Base-by-base conservation (phyloP, 1,140 invertebrate species). In the Eufriesea mexicana region DNA sequence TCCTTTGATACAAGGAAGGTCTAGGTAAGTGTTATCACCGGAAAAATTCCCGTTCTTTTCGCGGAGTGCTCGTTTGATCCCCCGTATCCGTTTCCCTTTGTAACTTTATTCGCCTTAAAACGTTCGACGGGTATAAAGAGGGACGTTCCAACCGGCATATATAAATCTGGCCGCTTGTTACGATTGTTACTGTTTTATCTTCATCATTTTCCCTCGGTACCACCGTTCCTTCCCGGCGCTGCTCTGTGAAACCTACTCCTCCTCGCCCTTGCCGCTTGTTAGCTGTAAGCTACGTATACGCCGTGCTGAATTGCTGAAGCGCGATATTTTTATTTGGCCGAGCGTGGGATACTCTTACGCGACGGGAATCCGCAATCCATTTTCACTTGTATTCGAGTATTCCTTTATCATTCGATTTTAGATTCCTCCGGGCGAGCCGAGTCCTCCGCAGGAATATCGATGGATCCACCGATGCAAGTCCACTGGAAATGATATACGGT, bases 121-220 rank as follows among this genome's bases (percentile, higher is more conserved):
- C 76, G 82, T 72, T 79, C 49, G 61, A 84, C 67, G 51, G 66
- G 42, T 20, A 79, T 54, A 76, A 71, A 59, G 66, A 76, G 62
- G 51, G 6, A 70, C 47, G 62, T 54, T 74, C 42, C 20, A 51
- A n/a, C 54, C 71, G 55, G 64, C 72, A 54, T 35, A 28, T 68
- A 61, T 61, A 83, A 68, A 83, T 68, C 71, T 45, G 51, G 45
- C 25, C 55, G 79, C 72, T 66, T 81, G 78, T 84, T 83, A 78
- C 81, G 81, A 79, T 71, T 72, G 76, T 79, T 72, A 75, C 62
- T 76, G 55, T 66, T 74, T 83, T 74, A 55, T 82, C 62, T 74
- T 68, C 59, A 28, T 78, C 67, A 55, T 68, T 79, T 66, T 72
- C 42, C 35, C 18, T 7, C 28, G 20, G n/a, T 35, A 10, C 47